A percentile compares a stretch with the other conserved stretches of the same genome.
phyloP scores from a whole-genome alignment of 2,113 vertebrate species.

The Oreochromis aureus region DNA sequence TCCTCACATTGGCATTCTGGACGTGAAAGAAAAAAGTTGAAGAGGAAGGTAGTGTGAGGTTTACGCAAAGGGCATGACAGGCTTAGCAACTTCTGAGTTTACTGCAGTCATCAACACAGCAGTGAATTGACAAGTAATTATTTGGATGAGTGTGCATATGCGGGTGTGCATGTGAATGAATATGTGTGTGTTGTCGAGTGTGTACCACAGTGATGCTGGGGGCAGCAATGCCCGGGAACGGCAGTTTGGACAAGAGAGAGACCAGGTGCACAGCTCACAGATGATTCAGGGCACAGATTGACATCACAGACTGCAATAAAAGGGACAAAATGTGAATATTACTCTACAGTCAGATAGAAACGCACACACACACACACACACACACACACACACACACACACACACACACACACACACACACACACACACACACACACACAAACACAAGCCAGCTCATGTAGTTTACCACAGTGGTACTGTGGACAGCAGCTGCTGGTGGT shows the following conservation, averaged over 20 bases:
- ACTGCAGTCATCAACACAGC: background rate
- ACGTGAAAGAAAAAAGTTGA: conserved; percentile 13
- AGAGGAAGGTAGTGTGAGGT: background rate
- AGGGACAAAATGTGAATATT: background rate
- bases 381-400: background rate
- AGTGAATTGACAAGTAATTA: background rate
- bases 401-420: background rate
- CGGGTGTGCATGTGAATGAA: background rate
- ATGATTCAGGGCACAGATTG: conserved; percentile 78
- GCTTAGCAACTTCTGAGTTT: background rate
- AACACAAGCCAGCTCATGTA: background rate
- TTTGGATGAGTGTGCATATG: background rate
- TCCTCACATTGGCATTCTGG: conserved; percentile 92
- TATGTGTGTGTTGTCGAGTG: background rate
- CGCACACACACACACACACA: background rate
- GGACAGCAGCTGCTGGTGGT: conserved; percentile 88
- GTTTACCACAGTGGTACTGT: conserved; percentile 86
- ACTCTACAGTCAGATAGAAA: background rate
- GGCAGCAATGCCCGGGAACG: conserved; percentile 82
- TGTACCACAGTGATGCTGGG: conserved; percentile 87
- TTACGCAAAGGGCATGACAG: background rate
- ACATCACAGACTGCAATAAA: conserved; percentile 84
- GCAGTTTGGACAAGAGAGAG: conserved; percentile 77
- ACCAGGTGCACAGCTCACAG: conserved; percentile 79
- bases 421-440: background rate